Conservation (phyloP, 2,797 vertebrate genomes). For the Malurus splendens region DNA sequence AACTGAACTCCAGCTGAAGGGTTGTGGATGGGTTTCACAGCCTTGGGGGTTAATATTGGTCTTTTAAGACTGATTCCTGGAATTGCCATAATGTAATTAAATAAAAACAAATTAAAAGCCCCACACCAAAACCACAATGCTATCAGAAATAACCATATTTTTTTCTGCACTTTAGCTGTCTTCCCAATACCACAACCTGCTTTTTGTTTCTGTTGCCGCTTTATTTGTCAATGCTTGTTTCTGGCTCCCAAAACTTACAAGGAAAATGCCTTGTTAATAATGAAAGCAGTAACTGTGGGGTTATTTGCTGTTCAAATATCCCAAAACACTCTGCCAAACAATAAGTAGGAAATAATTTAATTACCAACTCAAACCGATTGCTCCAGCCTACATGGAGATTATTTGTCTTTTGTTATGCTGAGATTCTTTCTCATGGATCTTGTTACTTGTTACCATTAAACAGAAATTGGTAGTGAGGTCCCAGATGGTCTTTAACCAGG, state of each 20-base stretch:
- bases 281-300: background rate
- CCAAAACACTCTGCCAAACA: background rate
- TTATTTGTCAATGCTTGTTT: background rate
- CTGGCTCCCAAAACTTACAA: background rate
- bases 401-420: background rate
- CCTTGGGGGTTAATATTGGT: background rate
- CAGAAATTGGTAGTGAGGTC: background rate
- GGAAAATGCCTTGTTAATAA: background rate
- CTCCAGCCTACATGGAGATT: background rate
- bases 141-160: background rate
- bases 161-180: background rate
- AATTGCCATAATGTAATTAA: background rate
- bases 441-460: background rate
- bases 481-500: background rate
- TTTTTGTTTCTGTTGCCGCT: background rate
- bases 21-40: background rate
- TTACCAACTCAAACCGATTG: background rate
- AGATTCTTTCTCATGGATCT: background rate
- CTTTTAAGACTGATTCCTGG: background rate
- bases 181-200: background rate
- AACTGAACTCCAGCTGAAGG: background rate
- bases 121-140: fast-evolving
- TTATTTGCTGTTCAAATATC: background rate
- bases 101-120: background rate
- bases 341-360: background rate